These are phyloP conservation scores for Cataglyphis rosenhaueri DNA, from an alignment of 2,888 invertebrate genomes.

Conservation along the genomic window DNA sequence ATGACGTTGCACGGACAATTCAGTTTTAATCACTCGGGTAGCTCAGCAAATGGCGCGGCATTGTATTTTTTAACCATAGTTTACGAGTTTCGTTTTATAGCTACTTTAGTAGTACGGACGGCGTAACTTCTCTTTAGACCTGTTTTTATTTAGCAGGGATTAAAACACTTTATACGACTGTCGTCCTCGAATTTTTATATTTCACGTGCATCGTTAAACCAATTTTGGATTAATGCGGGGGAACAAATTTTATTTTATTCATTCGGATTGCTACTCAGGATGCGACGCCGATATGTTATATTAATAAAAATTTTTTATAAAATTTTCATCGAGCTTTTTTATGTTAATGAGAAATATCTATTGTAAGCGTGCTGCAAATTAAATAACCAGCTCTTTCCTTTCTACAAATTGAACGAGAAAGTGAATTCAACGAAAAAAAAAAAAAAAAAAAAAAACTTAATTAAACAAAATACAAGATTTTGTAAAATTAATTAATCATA, in stretches of 20 bases:
- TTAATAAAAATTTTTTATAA: neutral
- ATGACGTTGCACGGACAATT: slow-evolving; percentile 25
- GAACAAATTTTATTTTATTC: neutral
- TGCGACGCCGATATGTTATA: neutral
- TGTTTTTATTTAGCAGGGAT: neutral
- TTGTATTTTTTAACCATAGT: neutral
- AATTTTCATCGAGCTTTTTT: slow-evolving; percentile 8
- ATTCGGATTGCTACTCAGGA: too few species aligned
- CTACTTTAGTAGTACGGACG: neutral
- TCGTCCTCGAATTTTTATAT: neutral
- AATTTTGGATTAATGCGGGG: neutral
- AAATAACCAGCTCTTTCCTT: slow-evolving; percentile 22
- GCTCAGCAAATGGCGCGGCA: neutral
- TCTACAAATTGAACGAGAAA: slow-evolving; percentile 17
- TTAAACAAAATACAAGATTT: slow-evolving; percentile 39
- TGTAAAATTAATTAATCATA: slow-evolving; percentile 38
- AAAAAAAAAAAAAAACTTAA: slow-evolving; percentile 16
- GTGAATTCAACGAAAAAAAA: slow-evolving; percentile 6
- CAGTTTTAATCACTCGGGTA: slow-evolving; percentile 20
- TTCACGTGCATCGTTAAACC: neutral
- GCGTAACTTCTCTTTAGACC: neutral
- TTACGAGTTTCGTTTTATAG: slow-evolving; percentile 4
- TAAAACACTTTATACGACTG: neutral
- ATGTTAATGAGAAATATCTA: slow-evolving; percentile 22
- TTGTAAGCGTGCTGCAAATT: slow-evolving; percentile 1